These are phyloP conservation scores for Merops nubicus DNA, from an alignment of 2,113 vertebrate genomes.

Conservation along the genomic window DNA sequence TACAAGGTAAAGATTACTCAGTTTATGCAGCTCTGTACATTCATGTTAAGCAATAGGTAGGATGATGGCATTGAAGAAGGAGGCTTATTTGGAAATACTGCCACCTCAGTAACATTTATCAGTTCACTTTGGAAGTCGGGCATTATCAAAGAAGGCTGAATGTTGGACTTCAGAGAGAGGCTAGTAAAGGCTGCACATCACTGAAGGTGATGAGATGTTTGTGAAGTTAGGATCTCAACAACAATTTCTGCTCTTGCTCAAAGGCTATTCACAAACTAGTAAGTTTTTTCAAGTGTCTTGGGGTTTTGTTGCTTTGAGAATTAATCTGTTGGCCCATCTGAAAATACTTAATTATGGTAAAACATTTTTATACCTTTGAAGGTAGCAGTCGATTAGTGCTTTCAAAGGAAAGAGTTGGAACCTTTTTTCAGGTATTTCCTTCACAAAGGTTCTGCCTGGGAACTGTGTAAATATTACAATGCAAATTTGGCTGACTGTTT, in stretches of 20 bases:
- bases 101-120: background rate
- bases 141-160: background rate
- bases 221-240: background rate
- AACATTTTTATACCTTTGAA: background rate
- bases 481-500: background rate
- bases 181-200: background rate
- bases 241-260: background rate
- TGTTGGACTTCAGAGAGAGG: background rate
- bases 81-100: background rate
- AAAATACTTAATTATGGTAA: background rate
- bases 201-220: background rate
- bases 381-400: background rate
- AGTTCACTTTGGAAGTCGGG: background rate
- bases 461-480: background rate
- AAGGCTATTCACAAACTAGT: background rate
- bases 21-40: background rate
- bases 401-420: background rate
- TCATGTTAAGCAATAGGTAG: background rate
- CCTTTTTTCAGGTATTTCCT: background rate
- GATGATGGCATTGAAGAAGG: background rate
- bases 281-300: background rate
- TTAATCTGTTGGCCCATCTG: background rate
- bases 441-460: background rate
- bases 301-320: background rate
- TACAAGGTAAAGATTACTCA: conserved; percentile 80